Conservation (phyloP, 2,888 invertebrate species). For the Apodemia hepburni region DNA sequence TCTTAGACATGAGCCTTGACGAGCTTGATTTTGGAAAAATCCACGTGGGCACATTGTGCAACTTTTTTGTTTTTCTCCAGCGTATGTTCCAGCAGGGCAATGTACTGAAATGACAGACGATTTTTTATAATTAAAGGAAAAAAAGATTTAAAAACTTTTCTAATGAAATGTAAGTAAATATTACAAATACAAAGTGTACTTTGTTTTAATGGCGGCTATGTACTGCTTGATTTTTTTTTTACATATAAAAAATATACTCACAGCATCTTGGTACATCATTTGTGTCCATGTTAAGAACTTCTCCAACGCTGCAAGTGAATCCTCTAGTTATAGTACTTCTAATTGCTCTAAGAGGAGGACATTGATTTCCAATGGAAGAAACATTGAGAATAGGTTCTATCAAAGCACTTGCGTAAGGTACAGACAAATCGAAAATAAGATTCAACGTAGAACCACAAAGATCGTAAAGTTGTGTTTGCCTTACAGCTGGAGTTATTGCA, state of each 20-base stretch:
- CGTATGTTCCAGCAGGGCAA: conserved; percentile 97
- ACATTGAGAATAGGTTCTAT: conserved; percentile 94
- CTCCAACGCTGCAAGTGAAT: conserved; percentile 95
- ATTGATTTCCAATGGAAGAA: conserved; percentile 94
- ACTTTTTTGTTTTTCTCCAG: conserved; percentile 92
- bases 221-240: no score
- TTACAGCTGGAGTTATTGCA: conserved; percentile 91
- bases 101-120: conserved; percentile 82
- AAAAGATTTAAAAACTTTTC: no score
- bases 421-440: conserved; percentile 95
- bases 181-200: no score
- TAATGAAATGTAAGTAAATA: no score
- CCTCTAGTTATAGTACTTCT: conserved; percentile 92
- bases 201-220: no score
- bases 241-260: conserved; percentile 69
- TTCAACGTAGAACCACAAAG: conserved; percentile 96
- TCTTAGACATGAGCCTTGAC: conserved; percentile 93
- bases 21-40: conserved; percentile 94
- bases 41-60: conserved; percentile 96
- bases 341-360: conserved; percentile 93
- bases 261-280: conserved; percentile 95
- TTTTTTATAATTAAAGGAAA: not conserved
- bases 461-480: conserved; percentile 95
- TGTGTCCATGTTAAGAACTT: conserved; percentile 96
- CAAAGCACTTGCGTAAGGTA: conserved; percentile 94